Evolutionary conservation across 1,140 invertebrate species (phyloP), one percentile per base, ranked within the genome.

Genomic region (Pogonomyrmex barbatus): DNA sequence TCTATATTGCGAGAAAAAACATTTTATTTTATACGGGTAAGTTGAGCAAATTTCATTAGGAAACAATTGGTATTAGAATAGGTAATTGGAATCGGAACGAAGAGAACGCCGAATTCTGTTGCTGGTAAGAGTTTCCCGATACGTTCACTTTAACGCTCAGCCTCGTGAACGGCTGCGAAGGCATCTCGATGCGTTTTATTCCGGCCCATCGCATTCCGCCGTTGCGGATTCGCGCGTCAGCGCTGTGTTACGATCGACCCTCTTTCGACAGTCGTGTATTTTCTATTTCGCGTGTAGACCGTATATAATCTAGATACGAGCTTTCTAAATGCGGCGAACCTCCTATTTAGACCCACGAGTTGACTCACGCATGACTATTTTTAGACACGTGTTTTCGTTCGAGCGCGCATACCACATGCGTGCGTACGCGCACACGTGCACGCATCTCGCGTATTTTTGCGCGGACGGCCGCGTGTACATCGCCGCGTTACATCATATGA

Each of bases 301-400:
- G 77, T 86, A 87, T 89, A 92, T 89, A 92, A 92, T 92, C 91
- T 86, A 91, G 86, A 92, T 90, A 90, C 86, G 84, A 88, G 86
- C 91, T 92, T n/a, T n/a, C 89, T 92, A 92, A 92, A 92, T 92
- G 90, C 86, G 88, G 88, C 89, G 65, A 87, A 90, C 87, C 92
- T 92, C 90, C 89, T 93, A 93, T 93, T 92, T 92, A 91, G 91
- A 93, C 87, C 77, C 90, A 71, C 75, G 88, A 79, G 91, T 91
- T 93, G 92, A 93, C 92, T 93, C 92, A 93, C 78, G 75, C 83
- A 58, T 70, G 62, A 84, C 71, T 93, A 93, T 93, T 93, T 92
- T 91, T 87, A 89, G 90, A 60, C 33, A 58, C 87, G 88, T 92
- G 92, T 92, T 92, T 92, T 92, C 89, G 89, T 91, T 87, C 87